Conservation (phyloP, 2,888 invertebrate genomes). For the Coremacera marginata region DNA sequence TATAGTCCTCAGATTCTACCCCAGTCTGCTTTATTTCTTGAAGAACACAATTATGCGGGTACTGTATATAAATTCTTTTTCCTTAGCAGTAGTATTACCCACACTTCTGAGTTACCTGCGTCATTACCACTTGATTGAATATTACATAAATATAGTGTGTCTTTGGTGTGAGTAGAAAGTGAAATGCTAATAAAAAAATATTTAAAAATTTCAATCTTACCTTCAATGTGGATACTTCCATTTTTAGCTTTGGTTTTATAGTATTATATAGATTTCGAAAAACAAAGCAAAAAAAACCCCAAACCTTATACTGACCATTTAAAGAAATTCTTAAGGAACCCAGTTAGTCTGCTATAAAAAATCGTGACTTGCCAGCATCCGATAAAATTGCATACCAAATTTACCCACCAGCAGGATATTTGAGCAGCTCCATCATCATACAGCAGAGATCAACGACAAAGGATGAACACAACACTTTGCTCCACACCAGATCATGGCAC, state of each 20-base stretch:
- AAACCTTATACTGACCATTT: background rate
- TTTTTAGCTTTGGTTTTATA: background rate
- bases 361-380: slow-evolving; percentile 67
- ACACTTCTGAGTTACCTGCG: no score
- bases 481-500: slow-evolving; percentile 1
- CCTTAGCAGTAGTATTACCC: no score
- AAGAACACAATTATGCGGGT: no score
- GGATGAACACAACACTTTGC: slow-evolving; percentile 3
- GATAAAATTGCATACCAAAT: slow-evolving; percentile 61
- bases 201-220: no score
- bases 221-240: background rate
- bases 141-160: no score
- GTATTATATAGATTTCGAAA: background rate
- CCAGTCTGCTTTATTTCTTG: no score
- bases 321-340: background rate
- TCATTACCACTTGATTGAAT: no score
- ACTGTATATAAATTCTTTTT: no score
- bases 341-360: slow-evolving; percentile 44
- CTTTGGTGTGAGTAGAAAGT: no score
- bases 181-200: no score
- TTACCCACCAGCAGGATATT: slow-evolving; percentile 68
- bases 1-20: no score
- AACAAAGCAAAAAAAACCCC: slow-evolving; percentile 19
- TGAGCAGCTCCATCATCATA: slow-evolving; percentile 57
- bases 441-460: slow-evolving; percentile 42